Conservation (phyloP, 1,140 invertebrate species). For the Telenomus remus region DNA sequence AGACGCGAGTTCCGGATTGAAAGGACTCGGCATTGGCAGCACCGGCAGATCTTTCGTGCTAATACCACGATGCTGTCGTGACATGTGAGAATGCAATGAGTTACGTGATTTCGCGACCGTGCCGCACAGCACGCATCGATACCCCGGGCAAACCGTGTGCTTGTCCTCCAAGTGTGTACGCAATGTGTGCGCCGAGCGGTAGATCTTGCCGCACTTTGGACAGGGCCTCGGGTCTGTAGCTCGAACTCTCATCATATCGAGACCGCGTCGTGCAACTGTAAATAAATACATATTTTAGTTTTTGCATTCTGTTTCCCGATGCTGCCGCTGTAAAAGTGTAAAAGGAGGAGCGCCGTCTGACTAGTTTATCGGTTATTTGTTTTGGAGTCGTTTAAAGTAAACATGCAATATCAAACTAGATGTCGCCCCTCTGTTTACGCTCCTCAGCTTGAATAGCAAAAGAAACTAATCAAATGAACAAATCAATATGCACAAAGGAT, state of each 20-base stretch:
- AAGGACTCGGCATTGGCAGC: slow-evolving; percentile 91
- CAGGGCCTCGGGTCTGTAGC: slow-evolving; percentile 93
- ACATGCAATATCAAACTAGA: no score
- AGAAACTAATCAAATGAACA: slow-evolving; percentile 5
- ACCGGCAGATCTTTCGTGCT: slow-evolving; percentile 94
- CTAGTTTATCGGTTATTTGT: no score
- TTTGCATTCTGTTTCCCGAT: background rate
- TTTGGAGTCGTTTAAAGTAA: no score
- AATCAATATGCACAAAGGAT: slow-evolving; percentile 22
- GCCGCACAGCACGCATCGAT: slow-evolving; percentile 91
- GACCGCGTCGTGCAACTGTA: slow-evolving; percentile 82
- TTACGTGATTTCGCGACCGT: slow-evolving; percentile 94
- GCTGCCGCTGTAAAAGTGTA: background rate
- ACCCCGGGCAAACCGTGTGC: slow-evolving; percentile 93
- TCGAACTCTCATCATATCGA: slow-evolving; percentile 89
- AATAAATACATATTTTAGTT: slow-evolving; percentile 49
- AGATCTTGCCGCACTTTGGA: slow-evolving; percentile 94
- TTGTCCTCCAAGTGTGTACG: slow-evolving; percentile 94
- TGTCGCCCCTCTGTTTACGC: no score
- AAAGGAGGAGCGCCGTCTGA: slow-evolving; percentile 3
- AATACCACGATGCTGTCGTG: slow-evolving; percentile 91
- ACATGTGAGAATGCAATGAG: slow-evolving; percentile 94
- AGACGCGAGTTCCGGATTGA: slow-evolving; percentile 89
- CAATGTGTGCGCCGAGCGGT: slow-evolving; percentile 91
- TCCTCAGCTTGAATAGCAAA: background rate